Evolutionary conservation across 2,797 vertebrate genomes (phyloP), one percentile per base, ranked within the genome.

Genomic region (Lates japonicus): DNA sequence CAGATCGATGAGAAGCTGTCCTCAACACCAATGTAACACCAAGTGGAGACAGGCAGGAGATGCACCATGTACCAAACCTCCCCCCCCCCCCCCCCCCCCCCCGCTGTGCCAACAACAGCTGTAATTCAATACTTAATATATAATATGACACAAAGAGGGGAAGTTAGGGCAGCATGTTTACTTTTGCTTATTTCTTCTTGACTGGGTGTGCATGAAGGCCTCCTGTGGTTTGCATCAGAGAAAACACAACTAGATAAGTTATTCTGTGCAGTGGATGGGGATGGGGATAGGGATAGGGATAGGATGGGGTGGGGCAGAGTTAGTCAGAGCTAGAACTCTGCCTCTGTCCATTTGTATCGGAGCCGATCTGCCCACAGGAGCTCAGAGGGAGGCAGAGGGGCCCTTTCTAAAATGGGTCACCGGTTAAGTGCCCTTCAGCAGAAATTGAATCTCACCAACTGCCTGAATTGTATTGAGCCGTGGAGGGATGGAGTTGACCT

Each of bases 371-470:
- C 73, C 85, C 80, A 87, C 81, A 81, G 81, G 62, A 86, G 85
- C 86, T 71, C 88, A 74, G 77, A 84, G 87, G 86, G 91, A 80
- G 84, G 85, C 89, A 91, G 70, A 82, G 88, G 86, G 89, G 88
- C 64, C 1, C 2, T 93, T 92, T 93, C 87, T 90, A 88, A 95
- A 95, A 94, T 93, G 91, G 94, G 92, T 96, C 95, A 95, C 92
- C 87, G 86, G 80, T 93, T 91, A 94, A 94, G 90, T 94, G 93
- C 91, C 93, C 94, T 95, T 94, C 91, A 95, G 91, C 90, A 93
- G 86, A 91, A 93, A 94, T 91, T 91, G 90, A 91, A 93, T 94
- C 88, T 88, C 88, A 90, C 90, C 88, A 83, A 92, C 92, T 92
- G 90, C 87, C 89, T 91, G 88, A 83, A 89, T 91, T 77, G 87